phyloP scores from a whole-genome alignment of 2,113 vertebrate species.

The Rhombomys opimus region DNA sequence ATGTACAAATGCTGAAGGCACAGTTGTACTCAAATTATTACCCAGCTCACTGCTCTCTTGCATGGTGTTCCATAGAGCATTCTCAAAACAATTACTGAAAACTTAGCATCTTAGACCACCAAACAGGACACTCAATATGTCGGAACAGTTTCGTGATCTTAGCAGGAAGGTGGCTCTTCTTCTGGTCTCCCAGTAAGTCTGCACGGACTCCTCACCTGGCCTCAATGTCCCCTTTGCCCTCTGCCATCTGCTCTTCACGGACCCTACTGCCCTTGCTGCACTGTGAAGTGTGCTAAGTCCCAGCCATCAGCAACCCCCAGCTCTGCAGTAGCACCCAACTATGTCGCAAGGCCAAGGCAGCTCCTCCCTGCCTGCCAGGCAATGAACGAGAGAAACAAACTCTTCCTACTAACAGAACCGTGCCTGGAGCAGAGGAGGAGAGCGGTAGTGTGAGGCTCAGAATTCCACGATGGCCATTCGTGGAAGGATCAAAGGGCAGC shows the following conservation, averaged over 20 bases:
- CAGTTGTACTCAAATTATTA: background rate
- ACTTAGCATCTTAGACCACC: background rate
- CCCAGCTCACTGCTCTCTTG: background rate
- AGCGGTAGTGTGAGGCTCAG: background rate
- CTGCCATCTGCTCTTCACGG: too few species aligned
- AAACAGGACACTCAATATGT: slow-evolving; percentile 4
- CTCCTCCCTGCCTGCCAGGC: too few species aligned
- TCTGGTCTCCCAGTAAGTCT: background rate
- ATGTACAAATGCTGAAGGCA: background rate
- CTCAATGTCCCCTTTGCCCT: background rate
- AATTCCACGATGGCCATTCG: background rate
- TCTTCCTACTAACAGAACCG: background rate
- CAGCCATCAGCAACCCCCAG: background rate
- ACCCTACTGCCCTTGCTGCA: background rate
- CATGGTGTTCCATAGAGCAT: background rate
- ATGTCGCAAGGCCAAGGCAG: background rate
- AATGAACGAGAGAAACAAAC: too few species aligned
- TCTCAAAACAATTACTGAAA: background rate
- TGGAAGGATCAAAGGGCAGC: slow-evolving; percentile 8
- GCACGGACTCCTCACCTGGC: background rate
- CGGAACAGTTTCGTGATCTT: slow-evolving; percentile 41
- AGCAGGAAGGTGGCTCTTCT: background rate
- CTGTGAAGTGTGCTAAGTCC: background rate
- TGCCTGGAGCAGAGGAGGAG: background rate
- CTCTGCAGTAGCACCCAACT: rapidly evolving